phyloP scores from a whole-genome alignment of 1,140 invertebrate species.

The Zelostemma sp. region DNA sequence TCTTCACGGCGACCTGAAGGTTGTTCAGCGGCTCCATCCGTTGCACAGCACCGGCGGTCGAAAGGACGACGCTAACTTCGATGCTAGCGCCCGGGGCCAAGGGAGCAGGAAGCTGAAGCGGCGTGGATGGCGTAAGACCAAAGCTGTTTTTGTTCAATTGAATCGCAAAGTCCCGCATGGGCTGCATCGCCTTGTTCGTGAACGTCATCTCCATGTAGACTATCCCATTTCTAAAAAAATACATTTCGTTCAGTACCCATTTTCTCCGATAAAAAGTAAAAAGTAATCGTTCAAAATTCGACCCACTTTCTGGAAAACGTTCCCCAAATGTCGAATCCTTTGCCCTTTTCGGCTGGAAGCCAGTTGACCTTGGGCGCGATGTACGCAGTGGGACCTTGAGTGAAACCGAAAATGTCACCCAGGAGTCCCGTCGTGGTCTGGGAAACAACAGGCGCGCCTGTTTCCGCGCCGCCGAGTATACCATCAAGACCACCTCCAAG shows the following conservation, averaged over 20 bases:
- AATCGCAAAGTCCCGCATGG: slow-evolving; percentile 96
- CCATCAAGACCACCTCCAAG: slow-evolving; percentile 74
- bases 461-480: slow-evolving; percentile 58
- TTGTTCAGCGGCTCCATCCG: slow-evolving; percentile 98
- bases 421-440: slow-evolving; percentile 79
- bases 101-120: slow-evolving; percentile 83
- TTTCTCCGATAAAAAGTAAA: no score
- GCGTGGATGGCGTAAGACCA: slow-evolving; percentile 87
- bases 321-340: slow-evolving; percentile 97
- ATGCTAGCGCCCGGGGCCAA: slow-evolving; percentile 87
- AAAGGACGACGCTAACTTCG: slow-evolving; percentile 83
- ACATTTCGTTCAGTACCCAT: not conserved
- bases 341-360: slow-evolving; percentile 95
- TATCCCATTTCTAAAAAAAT: slow-evolving; percentile 78
- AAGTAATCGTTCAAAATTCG: not conserved
- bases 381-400: slow-evolving; percentile 76
- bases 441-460: slow-evolving; percentile 66
- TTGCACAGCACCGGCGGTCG: slow-evolving; percentile 91
- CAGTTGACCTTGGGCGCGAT: slow-evolving; percentile 89
- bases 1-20: slow-evolving; percentile 97
- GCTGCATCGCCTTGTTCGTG: slow-evolving; percentile 98
- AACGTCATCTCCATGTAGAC: slow-evolving; percentile 97
- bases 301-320: slow-evolving; percentile 87
- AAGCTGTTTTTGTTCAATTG: slow-evolving; percentile 99
- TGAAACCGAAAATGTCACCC: slow-evolving; percentile 92